Evolutionary conservation across 2,888 invertebrate genomes (phyloP).

Genomic region (Trachelus stipa): DNA sequence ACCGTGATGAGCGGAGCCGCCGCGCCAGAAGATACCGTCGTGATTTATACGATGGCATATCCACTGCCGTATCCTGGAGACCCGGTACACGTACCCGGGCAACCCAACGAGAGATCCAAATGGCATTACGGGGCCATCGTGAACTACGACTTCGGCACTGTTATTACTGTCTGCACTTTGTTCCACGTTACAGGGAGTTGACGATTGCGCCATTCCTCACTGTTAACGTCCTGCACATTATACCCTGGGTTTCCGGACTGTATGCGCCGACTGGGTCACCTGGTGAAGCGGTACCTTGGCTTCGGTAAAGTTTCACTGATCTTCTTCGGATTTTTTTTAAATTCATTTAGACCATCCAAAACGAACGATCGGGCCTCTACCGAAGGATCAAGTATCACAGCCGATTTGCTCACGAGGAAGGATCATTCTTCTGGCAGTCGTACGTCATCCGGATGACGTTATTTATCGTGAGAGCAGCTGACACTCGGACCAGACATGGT

Average conservation of each 20-base stretch:
- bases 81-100: too few relatives aligned
- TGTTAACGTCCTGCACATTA: too few relatives aligned
- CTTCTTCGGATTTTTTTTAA: too few relatives aligned
- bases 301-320: too few relatives aligned
- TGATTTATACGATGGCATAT: constrained; percentile 64
- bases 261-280: too few relatives aligned
- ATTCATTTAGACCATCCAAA: too few relatives aligned
- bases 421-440: constrained; percentile 52
- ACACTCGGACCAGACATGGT: constrained; percentile 47
- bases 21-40: constrained; percentile 61
- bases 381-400: constrained; percentile 57
- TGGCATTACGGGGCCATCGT: constrained; percentile 1
- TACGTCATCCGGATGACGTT: constrained; percentile 58
- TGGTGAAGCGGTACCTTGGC: too few relatives aligned
- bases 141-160: too few relatives aligned
- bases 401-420: constrained; percentile 54
- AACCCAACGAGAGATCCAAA: not conserved
- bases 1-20: constrained; percentile 64
- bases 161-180: too few relatives aligned
- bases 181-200: too few relatives aligned
- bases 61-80: constrained; percentile 15
- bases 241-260: too few relatives aligned
- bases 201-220: too few relatives aligned
- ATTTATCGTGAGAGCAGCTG: constrained; percentile 63
- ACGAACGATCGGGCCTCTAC: not conserved